Percentiles rank a stretch among this genome's conserved stretches.
Conservation (phyloP, 2,797 vertebrate genomes). For the Ficedula albicollis region DNA sequence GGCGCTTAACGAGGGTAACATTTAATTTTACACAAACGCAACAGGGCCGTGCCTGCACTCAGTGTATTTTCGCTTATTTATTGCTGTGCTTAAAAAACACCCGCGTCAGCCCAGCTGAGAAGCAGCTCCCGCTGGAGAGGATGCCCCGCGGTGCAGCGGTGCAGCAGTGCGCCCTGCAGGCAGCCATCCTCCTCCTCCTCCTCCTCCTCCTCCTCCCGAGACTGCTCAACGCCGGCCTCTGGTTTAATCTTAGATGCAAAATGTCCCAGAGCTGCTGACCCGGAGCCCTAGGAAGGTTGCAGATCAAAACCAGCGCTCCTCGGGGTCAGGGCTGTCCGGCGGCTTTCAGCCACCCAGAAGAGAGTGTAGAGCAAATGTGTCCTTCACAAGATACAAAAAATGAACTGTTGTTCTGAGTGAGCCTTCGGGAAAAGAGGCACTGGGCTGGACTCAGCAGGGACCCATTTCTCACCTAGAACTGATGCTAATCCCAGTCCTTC, state of each 20-base stretch:
- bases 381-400: background rate
- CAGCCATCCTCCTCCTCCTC: background rate
- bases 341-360: background rate
- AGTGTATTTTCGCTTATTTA: background rate
- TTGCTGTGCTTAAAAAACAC: background rate
- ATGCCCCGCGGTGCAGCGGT: background rate
- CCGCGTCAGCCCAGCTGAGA: background rate
- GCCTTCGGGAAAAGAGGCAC: background rate
- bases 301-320: background rate
- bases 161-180: constrained; percentile 70
- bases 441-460: background rate
- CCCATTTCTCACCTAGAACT: background rate
- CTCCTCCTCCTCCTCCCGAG: background rate
- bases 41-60: background rate
- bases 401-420: background rate
- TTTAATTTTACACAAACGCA: background rate
- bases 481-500: background rate
- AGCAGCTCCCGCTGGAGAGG: background rate
- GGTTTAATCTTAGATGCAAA: background rate
- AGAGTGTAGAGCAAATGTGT: background rate
- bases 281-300: background rate
- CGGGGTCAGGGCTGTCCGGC: rapidly evolving
- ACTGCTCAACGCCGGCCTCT: background rate
- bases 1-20: background rate
- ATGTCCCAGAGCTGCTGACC: background rate